These are phyloP conservation scores for Perdita meconis DNA, from an alignment of 2,888 invertebrate genomes.

Conservation along the genomic window DNA sequence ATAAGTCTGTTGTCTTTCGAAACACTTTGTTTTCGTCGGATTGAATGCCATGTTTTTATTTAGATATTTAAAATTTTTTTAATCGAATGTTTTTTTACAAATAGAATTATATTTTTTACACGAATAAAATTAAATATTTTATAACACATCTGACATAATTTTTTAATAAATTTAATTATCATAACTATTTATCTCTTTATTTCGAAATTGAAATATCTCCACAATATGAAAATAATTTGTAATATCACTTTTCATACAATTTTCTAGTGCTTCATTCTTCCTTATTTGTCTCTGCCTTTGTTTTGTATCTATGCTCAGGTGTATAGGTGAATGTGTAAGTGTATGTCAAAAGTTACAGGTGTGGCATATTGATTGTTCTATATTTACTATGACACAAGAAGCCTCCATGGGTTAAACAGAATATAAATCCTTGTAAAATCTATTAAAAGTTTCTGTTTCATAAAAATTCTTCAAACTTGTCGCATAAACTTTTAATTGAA, in stretches of 20 bases:
- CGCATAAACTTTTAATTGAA: not conserved
- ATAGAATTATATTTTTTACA: not conserved
- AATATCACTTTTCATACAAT: not conserved
- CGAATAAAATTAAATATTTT: too few species aligned
- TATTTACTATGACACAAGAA: conserved; percentile 49
- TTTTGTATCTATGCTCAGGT: not conserved
- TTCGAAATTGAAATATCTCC: not conserved
- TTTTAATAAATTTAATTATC: not conserved
- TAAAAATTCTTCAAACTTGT: not conserved
- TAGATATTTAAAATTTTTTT: not conserved
- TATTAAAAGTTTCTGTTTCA: not conserved
- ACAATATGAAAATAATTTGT: not conserved
- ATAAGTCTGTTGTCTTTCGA: not conserved
- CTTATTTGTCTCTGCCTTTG: not conserved
- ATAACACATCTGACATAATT: too few species aligned
- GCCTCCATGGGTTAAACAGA: conserved; percentile 18
- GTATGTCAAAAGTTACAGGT: conserved; percentile 57
- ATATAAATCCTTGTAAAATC: conserved; percentile 3
- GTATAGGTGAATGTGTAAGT: conserved; percentile 19
- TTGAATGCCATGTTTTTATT: not conserved
- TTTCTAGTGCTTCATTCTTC: not conserved
- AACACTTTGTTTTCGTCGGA: not conserved
- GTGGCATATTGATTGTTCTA: conserved; percentile 62
- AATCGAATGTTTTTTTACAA: too few species aligned
- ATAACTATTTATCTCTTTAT: not conserved